Evolutionary conservation across 2,113 vertebrate genomes (phyloP).

Genomic region (Colius striatus): DNA sequence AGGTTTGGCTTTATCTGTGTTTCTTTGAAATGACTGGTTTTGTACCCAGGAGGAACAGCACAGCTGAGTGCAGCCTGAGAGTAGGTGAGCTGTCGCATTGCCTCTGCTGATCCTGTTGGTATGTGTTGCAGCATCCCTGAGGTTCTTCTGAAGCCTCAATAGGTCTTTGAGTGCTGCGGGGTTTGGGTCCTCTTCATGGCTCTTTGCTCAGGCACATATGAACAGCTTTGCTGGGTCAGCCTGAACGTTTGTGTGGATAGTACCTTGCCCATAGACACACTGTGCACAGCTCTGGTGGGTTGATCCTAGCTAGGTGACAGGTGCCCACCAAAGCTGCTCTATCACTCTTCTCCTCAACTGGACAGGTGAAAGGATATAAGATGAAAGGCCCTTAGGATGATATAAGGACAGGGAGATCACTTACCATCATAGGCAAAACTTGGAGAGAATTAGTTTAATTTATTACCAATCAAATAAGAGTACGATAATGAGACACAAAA

Average conservation of each 20-base stretch:
- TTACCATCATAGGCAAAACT: too few species aligned
- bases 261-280: accelerated
- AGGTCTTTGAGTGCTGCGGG: background rate
- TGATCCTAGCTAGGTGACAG: too few species aligned
- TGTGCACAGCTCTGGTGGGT: too few species aligned
- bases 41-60: background rate
- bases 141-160: background rate
- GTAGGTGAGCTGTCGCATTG: accelerated
- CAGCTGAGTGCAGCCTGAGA: background rate
- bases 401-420: too few species aligned
- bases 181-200: accelerated
- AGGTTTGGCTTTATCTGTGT: background rate
- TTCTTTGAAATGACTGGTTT: background rate
- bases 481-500: too few species aligned
- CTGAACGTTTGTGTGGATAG: background rate
- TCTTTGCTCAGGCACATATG: background rate
- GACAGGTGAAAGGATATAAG: too few species aligned
- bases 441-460: too few species aligned
- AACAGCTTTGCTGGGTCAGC: background rate
- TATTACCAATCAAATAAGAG: too few species aligned
- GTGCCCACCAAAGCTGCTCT: too few species aligned
- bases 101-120: background rate
- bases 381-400: too few species aligned
- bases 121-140: too few species aligned
- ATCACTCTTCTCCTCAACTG: too few species aligned